These are phyloP conservation scores for Eciton burchellii DNA, from an alignment of 1,140 invertebrate genomes.

Conservation along the genomic window DNA sequence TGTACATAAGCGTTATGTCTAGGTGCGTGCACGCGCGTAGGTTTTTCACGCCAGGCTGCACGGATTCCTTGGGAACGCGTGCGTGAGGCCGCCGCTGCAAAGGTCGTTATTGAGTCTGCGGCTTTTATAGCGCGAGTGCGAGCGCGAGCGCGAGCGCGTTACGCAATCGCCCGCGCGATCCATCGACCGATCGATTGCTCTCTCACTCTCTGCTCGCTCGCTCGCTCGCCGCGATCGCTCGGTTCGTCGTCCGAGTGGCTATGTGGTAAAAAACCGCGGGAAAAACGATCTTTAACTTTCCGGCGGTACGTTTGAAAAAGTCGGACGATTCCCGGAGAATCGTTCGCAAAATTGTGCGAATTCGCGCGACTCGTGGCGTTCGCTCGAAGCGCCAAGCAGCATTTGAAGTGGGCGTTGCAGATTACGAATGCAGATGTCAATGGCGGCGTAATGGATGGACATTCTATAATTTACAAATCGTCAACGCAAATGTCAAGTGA, in stretches of 20 bases:
- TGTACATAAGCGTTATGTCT: too few species aligned
- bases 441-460: not conserved
- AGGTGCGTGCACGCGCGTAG: constrained; percentile 36
- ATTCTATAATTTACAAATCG: not conserved
- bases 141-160: constrained; percentile 56
- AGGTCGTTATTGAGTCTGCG: constrained; percentile 59
- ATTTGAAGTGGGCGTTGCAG: not conserved
- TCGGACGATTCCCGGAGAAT: not conserved
- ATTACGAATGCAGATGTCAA: not conserved
- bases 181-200: constrained; percentile 9
- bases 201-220: constrained; percentile 35
- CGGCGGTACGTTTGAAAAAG: not conserved
- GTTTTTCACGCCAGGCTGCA: constrained; percentile 58
- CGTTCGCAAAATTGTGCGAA: not conserved
- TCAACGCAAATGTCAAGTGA: constrained; percentile 22
- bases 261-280: not conserved
- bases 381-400: not conserved
- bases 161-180: constrained; percentile 42
- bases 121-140: constrained; percentile 55
- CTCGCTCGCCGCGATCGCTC: constrained; percentile 34
- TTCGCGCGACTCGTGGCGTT: not conserved
- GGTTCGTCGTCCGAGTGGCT: constrained; percentile 1
- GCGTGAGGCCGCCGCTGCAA: constrained; percentile 50
- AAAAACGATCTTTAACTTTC: constrained; percentile 32
- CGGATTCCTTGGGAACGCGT: constrained; percentile 58